Evolutionary conservation across 2,113 vertebrate genomes (phyloP), one percentile per base, ranked within the genome.

Genomic region (Pelecanus crispus): DNA sequence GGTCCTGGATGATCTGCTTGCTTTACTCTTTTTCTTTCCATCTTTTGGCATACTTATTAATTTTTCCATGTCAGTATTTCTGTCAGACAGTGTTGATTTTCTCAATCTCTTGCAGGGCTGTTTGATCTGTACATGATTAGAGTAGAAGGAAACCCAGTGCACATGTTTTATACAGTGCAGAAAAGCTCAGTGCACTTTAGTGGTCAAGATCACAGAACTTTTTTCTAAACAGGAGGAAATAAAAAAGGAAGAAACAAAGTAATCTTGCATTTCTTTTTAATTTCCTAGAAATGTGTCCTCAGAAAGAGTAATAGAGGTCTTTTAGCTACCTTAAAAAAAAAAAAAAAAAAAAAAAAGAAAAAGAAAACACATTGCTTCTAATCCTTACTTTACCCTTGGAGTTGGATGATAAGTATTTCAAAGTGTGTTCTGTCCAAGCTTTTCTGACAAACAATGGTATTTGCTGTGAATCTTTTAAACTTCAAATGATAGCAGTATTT

Each of bases 391-490:
- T 66, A 62, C 62, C 29, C 21, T 92, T 84, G 20, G 63, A 85
- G 25, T 16, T 88, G 18, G 17, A 75, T 66, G 75, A 47, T 68
- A 61, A 79, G 31, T 85, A 77, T 93, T 94, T 94, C 75, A 53
- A 78, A 91, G 34, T 65, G 28, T 81, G 40, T 59, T 82, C 62
- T 94, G 38, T 49, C 65, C 71, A 84, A 88, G 72, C 61, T 65
- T 79, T 90, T 91, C 34, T 95, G 78, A 52, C 52, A 79, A 91
- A 49, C 16, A 42, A 38, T 50, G 80, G 61, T 83, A 55, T 91
- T 95, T 96, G 34, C 88, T 91, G 47, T 86, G 81, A 91, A 84
- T 86, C n/a, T 93, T 84, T 93, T 83, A 84, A 94, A 88, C 62
- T 84, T 84, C 77, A 88, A 91, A 94, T 81, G 55, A 78, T 58